phyloP scores from a whole-genome alignment of 2,888 invertebrate genomes.

The Bruchidius siliquastri region DNA sequence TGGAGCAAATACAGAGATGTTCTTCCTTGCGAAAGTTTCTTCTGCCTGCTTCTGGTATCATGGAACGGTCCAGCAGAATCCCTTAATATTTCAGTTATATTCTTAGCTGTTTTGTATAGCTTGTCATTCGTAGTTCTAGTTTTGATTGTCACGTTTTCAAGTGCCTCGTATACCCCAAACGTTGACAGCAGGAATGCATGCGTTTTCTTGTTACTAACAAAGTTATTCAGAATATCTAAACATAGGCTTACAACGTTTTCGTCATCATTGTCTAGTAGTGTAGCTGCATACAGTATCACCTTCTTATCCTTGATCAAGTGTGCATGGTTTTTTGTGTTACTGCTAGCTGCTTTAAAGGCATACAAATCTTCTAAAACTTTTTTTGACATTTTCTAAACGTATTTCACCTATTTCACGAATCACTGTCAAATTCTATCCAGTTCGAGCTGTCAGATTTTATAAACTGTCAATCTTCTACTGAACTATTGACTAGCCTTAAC shows the following conservation, averaged over 20 bases:
- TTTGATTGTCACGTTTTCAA: conserved; percentile 31
- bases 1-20: conserved; percentile 16
- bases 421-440: background rate
- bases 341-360: background rate
- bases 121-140: conserved; percentile 21
- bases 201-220: conserved; percentile 24
- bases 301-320: conserved; percentile 25
- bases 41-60: conserved; percentile 18
- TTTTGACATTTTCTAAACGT: background rate
- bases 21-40: conserved; percentile 9
- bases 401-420: background rate
- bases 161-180: conserved; percentile 34
- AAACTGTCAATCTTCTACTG: too few species aligned
- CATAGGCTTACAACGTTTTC: conserved; percentile 23
- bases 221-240: conserved; percentile 32
- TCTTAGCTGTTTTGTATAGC: conserved; percentile 20
- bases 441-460: too few species aligned
- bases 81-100: conserved; percentile 20
- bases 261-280: conserved; percentile 27
- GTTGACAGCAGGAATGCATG: conserved; percentile 26
- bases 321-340: background rate
- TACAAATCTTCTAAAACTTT: background rate
- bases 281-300: conserved; percentile 29
- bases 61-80: conserved; percentile 19
- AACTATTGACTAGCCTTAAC: too few species aligned